Conservation (phyloP, 2,797 vertebrate species). For the Acipenser oxyrinchus region DNA sequence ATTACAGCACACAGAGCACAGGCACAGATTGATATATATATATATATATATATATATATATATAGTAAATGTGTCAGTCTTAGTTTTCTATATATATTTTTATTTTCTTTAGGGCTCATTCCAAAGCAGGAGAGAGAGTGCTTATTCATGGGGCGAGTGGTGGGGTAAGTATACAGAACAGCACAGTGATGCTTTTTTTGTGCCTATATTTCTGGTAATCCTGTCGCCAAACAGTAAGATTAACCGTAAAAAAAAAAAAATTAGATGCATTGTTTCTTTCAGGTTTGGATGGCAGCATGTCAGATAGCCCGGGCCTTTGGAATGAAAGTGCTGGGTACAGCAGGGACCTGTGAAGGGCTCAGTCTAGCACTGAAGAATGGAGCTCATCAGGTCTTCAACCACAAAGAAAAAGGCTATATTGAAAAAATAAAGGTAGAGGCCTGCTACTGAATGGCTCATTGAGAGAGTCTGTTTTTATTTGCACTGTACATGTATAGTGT, state of each 20-base stretch:
- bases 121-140: conserved; percentile 70
- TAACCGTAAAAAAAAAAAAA: neutral
- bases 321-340: conserved; percentile 79
- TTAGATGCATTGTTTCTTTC: conserved; percentile 7
- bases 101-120: conserved; percentile 56
- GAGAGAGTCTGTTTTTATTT: no score
- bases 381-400: conserved; percentile 79
- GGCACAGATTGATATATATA: no score
- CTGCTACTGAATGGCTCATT: neutral
- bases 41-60: no score
- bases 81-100: conserved; percentile 8
- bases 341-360: conserved; percentile 73
- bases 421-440: conserved; percentile 71
- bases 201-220: conserved; percentile 4
- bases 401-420: conserved; percentile 69
- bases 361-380: conserved; percentile 63
- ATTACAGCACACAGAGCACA: neutral
- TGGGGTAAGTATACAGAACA: conserved; percentile 60
- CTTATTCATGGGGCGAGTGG: conserved; percentile 92
- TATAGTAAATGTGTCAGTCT: neutral
- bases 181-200: neutral
- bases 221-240: neutral
- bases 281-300: conserved; percentile 82
- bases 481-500: neutral
- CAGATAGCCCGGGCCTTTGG: conserved; percentile 78